These are phyloP conservation scores for Cerceris ruficornis DNA, from an alignment of 2,888 invertebrate genomes.

Conservation along the genomic window DNA sequence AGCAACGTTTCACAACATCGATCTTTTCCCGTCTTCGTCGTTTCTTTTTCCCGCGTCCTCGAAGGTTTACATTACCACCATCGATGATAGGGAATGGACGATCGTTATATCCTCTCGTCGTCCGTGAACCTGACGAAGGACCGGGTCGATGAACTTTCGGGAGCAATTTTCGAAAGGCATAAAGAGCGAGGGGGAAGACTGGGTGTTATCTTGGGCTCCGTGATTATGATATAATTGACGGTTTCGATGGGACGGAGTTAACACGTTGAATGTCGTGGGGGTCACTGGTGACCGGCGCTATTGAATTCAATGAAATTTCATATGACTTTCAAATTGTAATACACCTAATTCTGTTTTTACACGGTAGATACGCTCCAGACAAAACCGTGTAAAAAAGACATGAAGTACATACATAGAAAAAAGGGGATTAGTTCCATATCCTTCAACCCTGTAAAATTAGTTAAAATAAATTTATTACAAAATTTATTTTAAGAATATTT, in stretches of 20 bases:
- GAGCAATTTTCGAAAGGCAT: slow-evolving; percentile 50
- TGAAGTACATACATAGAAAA: too few species aligned
- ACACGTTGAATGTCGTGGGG: too few species aligned
- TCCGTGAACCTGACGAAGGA: slow-evolving; percentile 24
- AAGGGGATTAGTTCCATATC: too few species aligned
- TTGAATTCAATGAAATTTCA: too few species aligned
- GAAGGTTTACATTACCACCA: slow-evolving; percentile 34
- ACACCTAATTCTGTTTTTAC: too few species aligned
- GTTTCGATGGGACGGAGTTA: slow-evolving; percentile 43
- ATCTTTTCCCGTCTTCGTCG: not conserved
- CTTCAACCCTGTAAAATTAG: too few species aligned
- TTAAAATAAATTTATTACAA: too few species aligned
- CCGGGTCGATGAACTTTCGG: slow-evolving; percentile 52
- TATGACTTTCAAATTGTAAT: too few species aligned
- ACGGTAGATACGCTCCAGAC: too few species aligned
- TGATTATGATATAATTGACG: slow-evolving; percentile 60
- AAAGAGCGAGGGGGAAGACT: slow-evolving; percentile 29
- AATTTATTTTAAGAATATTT: too few species aligned
- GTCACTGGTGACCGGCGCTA: too few species aligned
- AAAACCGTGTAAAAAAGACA: too few species aligned
- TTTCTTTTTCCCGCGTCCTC: slow-evolving; percentile 3
- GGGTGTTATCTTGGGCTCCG: slow-evolving; percentile 31
- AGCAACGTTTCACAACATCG: slow-evolving; percentile 39
- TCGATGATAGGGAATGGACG: slow-evolving; percentile 45
- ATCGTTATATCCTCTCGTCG: slow-evolving; percentile 40